Base-by-base conservation (phyloP, 2,888 invertebrate genomes). In the Lottia scabra region DNA sequence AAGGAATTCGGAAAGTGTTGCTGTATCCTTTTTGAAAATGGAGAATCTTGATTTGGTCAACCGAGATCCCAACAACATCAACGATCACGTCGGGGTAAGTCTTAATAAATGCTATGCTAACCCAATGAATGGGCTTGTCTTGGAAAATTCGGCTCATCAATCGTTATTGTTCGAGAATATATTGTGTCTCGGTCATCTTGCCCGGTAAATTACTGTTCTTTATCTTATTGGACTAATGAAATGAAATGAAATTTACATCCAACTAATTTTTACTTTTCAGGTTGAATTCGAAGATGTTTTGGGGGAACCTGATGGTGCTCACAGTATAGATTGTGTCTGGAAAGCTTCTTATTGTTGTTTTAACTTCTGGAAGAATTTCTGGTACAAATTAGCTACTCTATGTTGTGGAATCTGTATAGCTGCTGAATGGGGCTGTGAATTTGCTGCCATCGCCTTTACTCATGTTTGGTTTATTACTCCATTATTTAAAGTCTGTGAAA, bases 401-500 rank as follows among this genome's bases (percentile, higher is more conserved):
- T 82, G 94, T 44, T 90, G 93, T 12, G 94, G 93, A 0, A 93
- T 94, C n/a, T 91, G 93, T 44, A 91, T 93, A 68, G 93, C 94
- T 1, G 90, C 93, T 75, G 89, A 92, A 78, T 91, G 94, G 67
- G 87, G 86, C 8, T 84, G 81, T 67, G 81, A 83, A 73, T 86
- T 87, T 73, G 85, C 83, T 63, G 68, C 93, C 80, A 90, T 94
- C 19, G 92, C 94, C 15, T 83, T 85, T 78, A 70, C 70, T 68
- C 93, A 94, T 90, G 93, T 94, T 83, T 94, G 94, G 94, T 93
- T 93, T 85, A 90, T 93, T 45, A 93, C 92, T 0, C 94, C 94
- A 0, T 92, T 92, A 74, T 89, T 94, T 67, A 91, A 94, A 72
- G 91, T 89, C 74, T 91, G 92, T 88, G 93, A 93, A 89, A 93